Conservation (phyloP, 2,113 vertebrate species). For the Prietella phreatophila region DNA sequence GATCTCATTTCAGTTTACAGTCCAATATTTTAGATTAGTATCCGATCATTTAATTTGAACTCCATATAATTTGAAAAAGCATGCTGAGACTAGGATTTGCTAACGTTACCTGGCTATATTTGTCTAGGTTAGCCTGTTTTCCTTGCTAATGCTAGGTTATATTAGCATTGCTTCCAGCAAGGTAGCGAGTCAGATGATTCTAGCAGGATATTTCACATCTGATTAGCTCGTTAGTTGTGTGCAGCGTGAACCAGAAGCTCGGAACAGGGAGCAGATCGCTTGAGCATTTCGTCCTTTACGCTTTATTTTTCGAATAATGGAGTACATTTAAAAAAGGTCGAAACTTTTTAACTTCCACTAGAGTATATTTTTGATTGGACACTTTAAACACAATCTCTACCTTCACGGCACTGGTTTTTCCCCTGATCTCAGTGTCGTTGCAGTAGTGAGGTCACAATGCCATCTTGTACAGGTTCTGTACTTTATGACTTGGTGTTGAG, state of each 20-base stretch:
- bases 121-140: neutral
- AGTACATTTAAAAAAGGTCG: neutral
- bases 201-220: neutral
- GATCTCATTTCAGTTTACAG: no score
- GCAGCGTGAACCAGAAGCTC: neutral
- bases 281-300: neutral
- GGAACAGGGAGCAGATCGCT: neutral
- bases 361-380: neutral
- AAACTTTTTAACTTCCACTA: neutral
- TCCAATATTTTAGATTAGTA: no score
- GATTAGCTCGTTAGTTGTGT: neutral
- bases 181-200: neutral
- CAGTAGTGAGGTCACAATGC: neutral
- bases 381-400: neutral
- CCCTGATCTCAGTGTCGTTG: neutral
- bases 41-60: neutral
- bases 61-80: neutral
- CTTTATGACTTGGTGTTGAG: neutral
- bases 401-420: neutral
- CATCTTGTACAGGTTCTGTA: neutral
- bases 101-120: neutral
- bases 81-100: neutral
- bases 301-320: neutral
- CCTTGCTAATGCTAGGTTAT: neutral
- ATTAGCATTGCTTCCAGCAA: neutral